Conservation (phyloP, 2,888 invertebrate species). For the Drosophila rubida region DNA sequence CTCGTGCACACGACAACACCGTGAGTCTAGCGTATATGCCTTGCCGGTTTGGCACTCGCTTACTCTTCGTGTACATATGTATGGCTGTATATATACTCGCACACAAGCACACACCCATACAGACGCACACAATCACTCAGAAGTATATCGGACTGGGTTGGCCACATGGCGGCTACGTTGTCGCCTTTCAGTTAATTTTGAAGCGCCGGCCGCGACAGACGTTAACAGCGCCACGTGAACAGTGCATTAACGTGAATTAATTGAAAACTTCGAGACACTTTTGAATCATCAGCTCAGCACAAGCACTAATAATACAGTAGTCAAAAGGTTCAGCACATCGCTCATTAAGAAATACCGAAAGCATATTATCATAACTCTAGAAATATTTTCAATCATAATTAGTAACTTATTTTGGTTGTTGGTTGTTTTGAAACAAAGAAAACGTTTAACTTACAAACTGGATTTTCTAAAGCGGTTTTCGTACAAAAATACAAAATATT, state of each 20-base stretch:
- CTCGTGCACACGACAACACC: slow-evolving; percentile 1
- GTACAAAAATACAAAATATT: slow-evolving; percentile 27
- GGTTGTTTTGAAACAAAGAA: slow-evolving; percentile 58
- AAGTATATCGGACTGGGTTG: slow-evolving; percentile 33
- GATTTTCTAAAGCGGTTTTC: slow-evolving; percentile 63
- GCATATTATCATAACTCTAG: slow-evolving; percentile 27
- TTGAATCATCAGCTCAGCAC: slow-evolving; percentile 11
- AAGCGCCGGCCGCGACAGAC: slow-evolving; percentile 70
- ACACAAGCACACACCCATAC: not conserved
- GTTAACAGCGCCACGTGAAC: slow-evolving; percentile 54
- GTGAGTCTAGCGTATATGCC: slow-evolving; percentile 20
- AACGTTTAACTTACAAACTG: slow-evolving; percentile 53
- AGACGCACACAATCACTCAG: not conserved
- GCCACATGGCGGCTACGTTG: slow-evolving; percentile 65
- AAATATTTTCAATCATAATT: slow-evolving; percentile 49
- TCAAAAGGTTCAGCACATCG: slow-evolving; percentile 34
- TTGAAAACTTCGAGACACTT: slow-evolving; percentile 23
- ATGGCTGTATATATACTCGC: slow-evolving; percentile 12
- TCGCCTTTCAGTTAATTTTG: slow-evolving; percentile 61
- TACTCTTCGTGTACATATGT: slow-evolving; percentile 9
- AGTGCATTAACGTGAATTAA: slow-evolving; percentile 31
- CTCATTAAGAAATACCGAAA: slow-evolving; percentile 40
- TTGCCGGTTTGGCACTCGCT: slow-evolving; percentile 61
- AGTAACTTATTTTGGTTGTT: slow-evolving; percentile 22
- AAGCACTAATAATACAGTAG: not conserved